Percentiles rank a stretch among this genome's conserved stretches.
These are phyloP conservation scores for Drosophila rellima DNA, from an alignment of 2,888 invertebrate species.

Conservation along the genomic window DNA sequence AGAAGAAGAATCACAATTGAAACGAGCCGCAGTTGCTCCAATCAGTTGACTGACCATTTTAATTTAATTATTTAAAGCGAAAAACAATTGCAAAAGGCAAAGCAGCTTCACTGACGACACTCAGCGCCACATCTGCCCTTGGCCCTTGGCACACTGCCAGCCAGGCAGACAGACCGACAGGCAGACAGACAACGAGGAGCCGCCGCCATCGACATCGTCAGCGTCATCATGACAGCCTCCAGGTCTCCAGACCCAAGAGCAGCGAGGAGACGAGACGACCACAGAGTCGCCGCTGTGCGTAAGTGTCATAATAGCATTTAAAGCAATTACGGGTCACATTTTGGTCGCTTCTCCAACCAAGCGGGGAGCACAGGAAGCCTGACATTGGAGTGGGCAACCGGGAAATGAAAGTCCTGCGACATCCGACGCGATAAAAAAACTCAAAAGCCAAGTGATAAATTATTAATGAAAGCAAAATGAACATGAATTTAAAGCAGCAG, in stretches of 20 bases:
- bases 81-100: slow-evolving; percentile 55
- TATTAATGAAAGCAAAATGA: slow-evolving; percentile 41
- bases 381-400: slow-evolving; percentile 20
- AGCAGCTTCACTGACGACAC: slow-evolving; percentile 11
- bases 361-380: not conserved
- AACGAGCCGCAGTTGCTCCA: slow-evolving; percentile 38
- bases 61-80: slow-evolving; percentile 80
- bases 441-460: slow-evolving; percentile 56
- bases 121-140: slow-evolving; percentile 30
- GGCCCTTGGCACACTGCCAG: slow-evolving; percentile 68
- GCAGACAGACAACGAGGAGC: slow-evolving; percentile 47
- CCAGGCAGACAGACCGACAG: slow-evolving; percentile 60
- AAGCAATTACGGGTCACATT: slow-evolving; percentile 81
- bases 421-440: slow-evolving; percentile 64
- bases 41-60: slow-evolving; percentile 75
- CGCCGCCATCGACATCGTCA: slow-evolving; percentile 14
- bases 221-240: slow-evolving; percentile 18
- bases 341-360: slow-evolving; percentile 39
- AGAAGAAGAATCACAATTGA: slow-evolving; percentile 18
- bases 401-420: slow-evolving; percentile 72
- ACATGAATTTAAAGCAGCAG: not conserved
- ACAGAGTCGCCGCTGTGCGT: slow-evolving; percentile 62
- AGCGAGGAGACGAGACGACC: slow-evolving; percentile 1
- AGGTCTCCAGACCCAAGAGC: slow-evolving; percentile 29
- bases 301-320: slow-evolving; percentile 83